A percentile compares a stretch with the other conserved stretches of the same genome.
Evolutionary conservation across 2,888 invertebrate genomes (phyloP).

Genomic region (Cosmia trapezina): DNA sequence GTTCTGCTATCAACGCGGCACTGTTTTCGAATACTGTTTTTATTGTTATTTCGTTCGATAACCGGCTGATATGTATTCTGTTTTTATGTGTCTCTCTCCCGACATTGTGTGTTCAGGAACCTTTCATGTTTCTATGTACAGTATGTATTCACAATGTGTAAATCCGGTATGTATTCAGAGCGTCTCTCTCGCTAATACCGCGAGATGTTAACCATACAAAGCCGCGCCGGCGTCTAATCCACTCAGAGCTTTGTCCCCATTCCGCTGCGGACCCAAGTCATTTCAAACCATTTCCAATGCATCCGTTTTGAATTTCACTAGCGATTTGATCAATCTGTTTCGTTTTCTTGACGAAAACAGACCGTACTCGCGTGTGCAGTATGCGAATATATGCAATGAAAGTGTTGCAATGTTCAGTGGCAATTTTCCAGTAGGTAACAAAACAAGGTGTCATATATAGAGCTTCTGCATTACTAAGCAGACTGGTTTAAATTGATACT

Average conservation of each 20-base stretch:
- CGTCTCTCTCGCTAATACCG: conserved; percentile 36
- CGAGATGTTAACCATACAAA: conserved; percentile 39
- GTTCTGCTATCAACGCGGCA: conserved; percentile 31
- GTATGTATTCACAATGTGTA: conserved; percentile 29
- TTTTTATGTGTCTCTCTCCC: conserved; percentile 48
- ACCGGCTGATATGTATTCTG: conserved; percentile 35
- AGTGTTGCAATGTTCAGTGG: conserved; percentile 13
- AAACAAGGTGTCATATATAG: conserved; percentile 24
- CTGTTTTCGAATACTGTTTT: conserved; percentile 52
- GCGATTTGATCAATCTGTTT: conserved; percentile 51
- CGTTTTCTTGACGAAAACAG: conserved; percentile 34
- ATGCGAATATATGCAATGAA: conserved; percentile 36
- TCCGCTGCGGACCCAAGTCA: conserved; percentile 48
- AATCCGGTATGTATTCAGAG: conserved; percentile 46
- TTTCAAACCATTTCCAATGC: conserved; percentile 61
- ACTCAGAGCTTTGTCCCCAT: conserved; percentile 60
- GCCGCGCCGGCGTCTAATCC: conserved; percentile 60
- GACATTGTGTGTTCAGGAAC: conserved; percentile 34
- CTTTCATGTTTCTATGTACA: conserved; percentile 17
- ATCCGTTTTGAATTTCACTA: conserved; percentile 62
- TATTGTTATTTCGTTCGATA: conserved; percentile 53
- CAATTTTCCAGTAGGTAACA: conserved; percentile 17
- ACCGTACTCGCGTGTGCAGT: conserved; percentile 8
- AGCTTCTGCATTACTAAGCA: conserved; percentile 32
- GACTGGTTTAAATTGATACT: conserved; percentile 27